Base-by-base conservation (phyloP, 2,888 invertebrate genomes). In the Tetrapedia diversipes region DNA sequence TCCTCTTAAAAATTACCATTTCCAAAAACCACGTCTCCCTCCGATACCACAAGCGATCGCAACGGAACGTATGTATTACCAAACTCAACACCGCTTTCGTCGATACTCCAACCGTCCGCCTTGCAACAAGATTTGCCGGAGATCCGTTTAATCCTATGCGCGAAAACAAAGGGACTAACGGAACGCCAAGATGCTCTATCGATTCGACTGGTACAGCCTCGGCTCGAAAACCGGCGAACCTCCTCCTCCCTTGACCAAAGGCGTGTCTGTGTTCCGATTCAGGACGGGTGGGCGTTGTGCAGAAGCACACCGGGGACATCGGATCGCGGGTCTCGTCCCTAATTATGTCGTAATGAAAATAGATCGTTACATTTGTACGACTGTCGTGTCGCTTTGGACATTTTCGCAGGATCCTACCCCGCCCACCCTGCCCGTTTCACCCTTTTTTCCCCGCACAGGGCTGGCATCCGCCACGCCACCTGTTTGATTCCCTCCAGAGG, bases 291-390 rank as follows among this genome's bases (percentile, higher is more conserved):
- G 16, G 24, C 10, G 65, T n/a, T n/a, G n/a, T 29, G 37, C 29
- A 14, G 41, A 8, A 63, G 11, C 34, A 60, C 37, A 39, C n/a
- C 32, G n/a, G n/a, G n/a, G n/a, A 60, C 56, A 66, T 66, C 61
- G 70, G 77, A 72, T 72, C 74, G 59, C 71, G 63, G 61, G 54
- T 76, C 75, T 77, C 73, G 63, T 69, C 83, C 80, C 84, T 87
- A 88, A 90, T 90, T 88, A 88, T 86, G 60, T 56, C 72, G 69
- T 89, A 89, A 90, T 88, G 87, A 85, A 89, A 88, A 90, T 86
- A 89, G 87, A 90, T 89, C 82, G 89, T 83, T 87, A 86, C 85
- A 88, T 90, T 86, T 86, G 86, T 86, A 87, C 68, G 65, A 65
- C 56, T 56, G 79, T 60, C 79, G 80, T 64, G 81, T 79, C 66